Conservation (phyloP, 1,140 invertebrate genomes). For the Drosophila sturtevanti region DNA sequence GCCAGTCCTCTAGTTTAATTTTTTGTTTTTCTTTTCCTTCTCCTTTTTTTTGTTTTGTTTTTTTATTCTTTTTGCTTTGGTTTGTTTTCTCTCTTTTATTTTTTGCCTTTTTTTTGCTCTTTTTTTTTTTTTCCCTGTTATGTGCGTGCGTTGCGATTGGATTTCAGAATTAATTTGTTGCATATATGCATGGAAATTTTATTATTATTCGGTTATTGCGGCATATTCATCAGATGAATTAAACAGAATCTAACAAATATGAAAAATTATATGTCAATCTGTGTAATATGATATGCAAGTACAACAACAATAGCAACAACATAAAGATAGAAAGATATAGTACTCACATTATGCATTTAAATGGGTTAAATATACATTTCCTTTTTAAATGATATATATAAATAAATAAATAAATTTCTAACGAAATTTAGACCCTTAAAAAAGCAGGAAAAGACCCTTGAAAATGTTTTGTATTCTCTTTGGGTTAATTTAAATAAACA, state of each 20-base stretch:
- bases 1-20: too few relatives aligned
- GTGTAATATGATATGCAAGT: not conserved
- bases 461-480: too few relatives aligned
- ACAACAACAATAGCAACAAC: not conserved
- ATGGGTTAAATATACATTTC: not conserved
- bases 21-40: not conserved
- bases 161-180: conserved; percentile 58
- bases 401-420: too few relatives aligned
- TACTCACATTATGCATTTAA: conserved; percentile 6
- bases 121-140: conserved; percentile 12
- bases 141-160: conserved; percentile 50
- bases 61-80: conserved; percentile 22
- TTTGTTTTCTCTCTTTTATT: not conserved
- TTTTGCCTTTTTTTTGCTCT: conserved; percentile 7
- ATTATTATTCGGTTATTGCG: not conserved
- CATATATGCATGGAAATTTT: not conserved
- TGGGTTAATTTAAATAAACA: too few relatives aligned
- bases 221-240: not conserved
- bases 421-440: too few relatives aligned
- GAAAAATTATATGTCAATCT: not conserved
- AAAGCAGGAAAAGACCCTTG: too few relatives aligned
- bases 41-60: not conserved
- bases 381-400: too few relatives aligned
- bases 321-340: too few relatives aligned
- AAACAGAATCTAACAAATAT: not conserved